phyloP scores from a whole-genome alignment of 2,888 invertebrate genomes.

The Hirtodrosophila trivittata region DNA sequence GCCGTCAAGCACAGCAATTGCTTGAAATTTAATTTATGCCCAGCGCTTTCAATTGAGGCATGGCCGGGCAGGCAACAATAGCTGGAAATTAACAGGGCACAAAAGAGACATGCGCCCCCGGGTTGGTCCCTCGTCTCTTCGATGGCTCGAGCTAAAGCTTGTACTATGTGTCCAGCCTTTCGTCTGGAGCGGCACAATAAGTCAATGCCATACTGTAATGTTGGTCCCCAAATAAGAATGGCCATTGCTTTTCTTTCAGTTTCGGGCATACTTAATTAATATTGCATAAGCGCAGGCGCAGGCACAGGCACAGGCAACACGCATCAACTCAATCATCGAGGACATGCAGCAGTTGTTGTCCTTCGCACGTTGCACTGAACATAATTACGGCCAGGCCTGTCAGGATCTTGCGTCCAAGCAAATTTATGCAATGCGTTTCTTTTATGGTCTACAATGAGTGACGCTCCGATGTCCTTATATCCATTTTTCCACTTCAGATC shows the following conservation, averaged over 20 bases:
- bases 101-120: conserved; percentile 57
- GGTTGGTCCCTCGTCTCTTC: conserved; percentile 33
- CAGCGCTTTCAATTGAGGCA: conserved; percentile 62
- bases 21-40: conserved; percentile 75
- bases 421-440: conserved; percentile 41
- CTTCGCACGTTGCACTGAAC: conserved; percentile 38
- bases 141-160: too few relatives aligned
- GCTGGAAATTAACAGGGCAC: conserved; percentile 75
- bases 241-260: conserved; percentile 13
- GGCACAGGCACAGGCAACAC: not conserved
- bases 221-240: not conserved
- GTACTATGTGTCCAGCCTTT: too few relatives aligned
- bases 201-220: conserved; percentile 49
- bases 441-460: conserved; percentile 52
- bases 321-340: not conserved
- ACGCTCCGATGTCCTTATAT: conserved; percentile 18
- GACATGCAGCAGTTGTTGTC: conserved; percentile 49
- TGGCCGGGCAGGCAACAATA: conserved; percentile 53
- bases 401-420: conserved; percentile 8
- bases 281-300: conserved; percentile 71
- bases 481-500: conserved; percentile 30
- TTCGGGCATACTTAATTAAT: conserved; percentile 66
- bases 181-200: conserved; percentile 50
- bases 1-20: conserved; percentile 70
- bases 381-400: conserved; percentile 53